Conservation (phyloP, 2,113 vertebrate species). For the Elgaria multicarinata region DNA sequence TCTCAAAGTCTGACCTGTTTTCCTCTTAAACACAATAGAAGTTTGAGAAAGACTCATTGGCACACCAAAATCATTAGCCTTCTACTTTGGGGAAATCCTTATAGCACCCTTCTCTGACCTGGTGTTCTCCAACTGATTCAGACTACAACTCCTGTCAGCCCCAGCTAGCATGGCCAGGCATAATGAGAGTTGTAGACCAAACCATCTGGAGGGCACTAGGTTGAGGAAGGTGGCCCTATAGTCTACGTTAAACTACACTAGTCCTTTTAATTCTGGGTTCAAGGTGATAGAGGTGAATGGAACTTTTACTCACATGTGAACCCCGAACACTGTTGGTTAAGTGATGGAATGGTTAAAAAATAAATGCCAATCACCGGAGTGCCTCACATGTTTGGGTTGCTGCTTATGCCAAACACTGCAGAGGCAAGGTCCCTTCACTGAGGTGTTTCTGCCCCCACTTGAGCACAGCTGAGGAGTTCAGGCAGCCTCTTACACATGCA, state of each 20-base stretch:
- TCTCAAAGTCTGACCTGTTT: conserved; percentile 36
- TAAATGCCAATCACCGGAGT: background rate
- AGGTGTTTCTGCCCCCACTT: background rate
- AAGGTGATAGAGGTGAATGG: background rate
- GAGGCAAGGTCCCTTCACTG: background rate
- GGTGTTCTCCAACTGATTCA: too few species aligned
- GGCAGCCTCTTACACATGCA: background rate
- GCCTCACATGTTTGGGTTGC: background rate
- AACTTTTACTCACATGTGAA: background rate
- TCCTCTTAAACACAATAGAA: background rate
- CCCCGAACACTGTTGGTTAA: background rate
- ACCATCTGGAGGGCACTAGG: too few species aligned
- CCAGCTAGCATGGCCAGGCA: too few species aligned
- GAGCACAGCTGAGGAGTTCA: background rate
- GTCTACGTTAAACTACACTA: background rate
- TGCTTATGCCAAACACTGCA: background rate
- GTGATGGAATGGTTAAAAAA: background rate
- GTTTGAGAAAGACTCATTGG: background rate
- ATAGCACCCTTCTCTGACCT: too few species aligned
- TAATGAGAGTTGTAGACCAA: too few species aligned
- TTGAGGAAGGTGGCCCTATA: too few species aligned
- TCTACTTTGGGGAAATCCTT: background rate
- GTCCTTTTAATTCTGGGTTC: background rate
- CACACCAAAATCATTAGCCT: background rate
- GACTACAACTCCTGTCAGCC: too few species aligned